These are phyloP conservation scores for Lethrus apterus DNA, from an alignment of 1,140 invertebrate species.

Conservation along the genomic window DNA sequence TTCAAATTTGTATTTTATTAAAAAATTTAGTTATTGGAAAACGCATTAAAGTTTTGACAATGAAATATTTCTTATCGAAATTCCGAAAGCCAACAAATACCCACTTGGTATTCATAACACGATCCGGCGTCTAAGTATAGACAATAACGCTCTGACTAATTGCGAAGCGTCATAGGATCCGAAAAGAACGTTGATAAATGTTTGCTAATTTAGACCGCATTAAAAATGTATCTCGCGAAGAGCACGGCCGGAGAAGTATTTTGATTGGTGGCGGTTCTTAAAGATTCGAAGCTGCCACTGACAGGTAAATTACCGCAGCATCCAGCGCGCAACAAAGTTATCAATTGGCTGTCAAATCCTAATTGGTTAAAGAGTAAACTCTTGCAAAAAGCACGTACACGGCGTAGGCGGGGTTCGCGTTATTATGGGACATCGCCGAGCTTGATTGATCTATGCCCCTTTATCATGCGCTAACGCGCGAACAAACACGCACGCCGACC, in stretches of 20 bases:
- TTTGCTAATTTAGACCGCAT: constrained; percentile 13
- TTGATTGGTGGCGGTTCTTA: constrained; percentile 12
- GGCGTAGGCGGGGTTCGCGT: constrained; percentile 20
- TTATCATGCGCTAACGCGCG: constrained; percentile 10
- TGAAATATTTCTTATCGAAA: too few species aligned
- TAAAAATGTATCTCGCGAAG: constrained; percentile 15
- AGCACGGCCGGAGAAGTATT: constrained; percentile 10
- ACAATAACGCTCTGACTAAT: too few species aligned
- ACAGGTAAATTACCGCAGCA: constrained; percentile 19
- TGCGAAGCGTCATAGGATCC: background rate
- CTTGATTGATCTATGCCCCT: constrained; percentile 21
- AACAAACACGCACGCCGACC: too few species aligned
- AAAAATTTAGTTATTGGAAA: too few species aligned
- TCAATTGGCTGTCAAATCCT: constrained; percentile 24
- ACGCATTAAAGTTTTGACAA: too few species aligned
- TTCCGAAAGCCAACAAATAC: too few species aligned
- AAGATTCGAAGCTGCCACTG: constrained; percentile 3
- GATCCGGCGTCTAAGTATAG: too few species aligned
- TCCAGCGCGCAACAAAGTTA: constrained; percentile 22
- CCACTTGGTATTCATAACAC: too few species aligned
- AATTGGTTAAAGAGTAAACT: constrained; percentile 20
- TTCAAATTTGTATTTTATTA: too few species aligned
- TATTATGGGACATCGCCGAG: constrained; percentile 16
- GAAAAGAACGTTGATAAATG: constrained; percentile 6
- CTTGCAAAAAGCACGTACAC: constrained; percentile 13